These are phyloP conservation scores for Lepidochrysops patricia DNA, from an alignment of 2,888 invertebrate genomes.

Conservation along the genomic window DNA sequence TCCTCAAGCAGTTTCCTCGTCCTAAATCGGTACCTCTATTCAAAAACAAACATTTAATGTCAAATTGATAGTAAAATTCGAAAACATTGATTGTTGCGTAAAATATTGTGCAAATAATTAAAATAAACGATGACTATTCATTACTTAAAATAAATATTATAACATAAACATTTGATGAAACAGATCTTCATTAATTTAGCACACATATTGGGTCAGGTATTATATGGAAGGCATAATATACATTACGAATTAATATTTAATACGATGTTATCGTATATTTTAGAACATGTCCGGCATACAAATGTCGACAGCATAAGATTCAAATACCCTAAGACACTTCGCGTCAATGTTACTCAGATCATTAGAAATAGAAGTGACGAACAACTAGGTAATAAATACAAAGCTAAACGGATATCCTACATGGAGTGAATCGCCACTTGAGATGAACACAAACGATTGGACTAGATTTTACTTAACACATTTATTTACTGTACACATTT, in stretches of 20 bases:
- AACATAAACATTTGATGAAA: slow-evolving; percentile 2
- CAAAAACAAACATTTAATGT: neutral
- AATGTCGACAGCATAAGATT: slow-evolving; percentile 1
- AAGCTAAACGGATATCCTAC: neutral
- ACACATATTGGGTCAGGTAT: neutral
- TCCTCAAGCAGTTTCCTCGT: neutral
- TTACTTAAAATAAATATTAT: neutral
- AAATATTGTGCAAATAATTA: slow-evolving; percentile 9
- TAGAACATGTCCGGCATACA: slow-evolving; percentile 4
- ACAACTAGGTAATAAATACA: slow-evolving; percentile 2
- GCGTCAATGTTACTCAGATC: neutral
- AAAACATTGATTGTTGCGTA: slow-evolving; percentile 44
- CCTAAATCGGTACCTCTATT: slow-evolving; percentile 34
- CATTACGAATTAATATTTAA: neutral
- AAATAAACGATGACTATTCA: neutral
- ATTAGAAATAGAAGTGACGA: neutral
- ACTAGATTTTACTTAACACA: neutral
- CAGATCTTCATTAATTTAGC: neutral
- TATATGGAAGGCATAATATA: slow-evolving; percentile 4
- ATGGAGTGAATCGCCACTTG: neutral
- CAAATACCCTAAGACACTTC: slow-evolving; percentile 1
- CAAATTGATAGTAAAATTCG: slow-evolving; percentile 16
- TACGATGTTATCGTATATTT: neutral
- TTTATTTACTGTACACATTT: neutral
- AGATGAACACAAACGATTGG: neutral